Evolutionary conservation across 2,888 invertebrate genomes (phyloP).

Genomic region (Papilio demoleus): DNA sequence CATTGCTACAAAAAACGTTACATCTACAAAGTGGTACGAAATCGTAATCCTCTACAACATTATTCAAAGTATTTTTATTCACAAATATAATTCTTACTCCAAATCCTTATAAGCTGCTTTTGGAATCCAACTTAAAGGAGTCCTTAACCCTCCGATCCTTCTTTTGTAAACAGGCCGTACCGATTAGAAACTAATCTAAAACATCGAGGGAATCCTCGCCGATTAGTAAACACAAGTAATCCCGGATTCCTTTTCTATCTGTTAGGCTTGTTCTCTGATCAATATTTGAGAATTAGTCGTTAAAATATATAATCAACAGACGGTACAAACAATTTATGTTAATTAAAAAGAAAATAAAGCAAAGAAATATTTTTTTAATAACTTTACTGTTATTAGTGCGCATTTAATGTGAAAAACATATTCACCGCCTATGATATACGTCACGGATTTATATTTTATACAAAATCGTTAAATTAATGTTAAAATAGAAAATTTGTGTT

Average conservation of each 20-base stretch:
- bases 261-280: constrained; percentile 22
- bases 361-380: too few species aligned
- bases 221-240: constrained; percentile 33
- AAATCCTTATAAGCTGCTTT: constrained; percentile 14
- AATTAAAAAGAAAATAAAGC: too few species aligned
- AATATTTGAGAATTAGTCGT: constrained; percentile 19
- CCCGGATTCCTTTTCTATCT: constrained; percentile 23
- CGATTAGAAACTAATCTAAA: constrained; percentile 37
- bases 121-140: constrained; percentile 14
- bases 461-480: too few species aligned
- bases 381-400: too few species aligned
- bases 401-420: too few species aligned
- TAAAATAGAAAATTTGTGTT: too few species aligned
- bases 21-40: not conserved
- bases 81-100: not conserved
- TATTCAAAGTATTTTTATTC: not conserved
- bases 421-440: too few species aligned
- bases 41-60: not conserved
- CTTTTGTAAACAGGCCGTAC: constrained; percentile 21
- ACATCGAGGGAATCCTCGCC: constrained; percentile 26
- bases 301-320: not conserved
- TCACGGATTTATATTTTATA: too few species aligned
- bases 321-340: too few species aligned
- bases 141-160: constrained; percentile 22
- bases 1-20: not conserved